Evolutionary conservation across 2,113 vertebrate genomes (phyloP).

Genomic region (Pagrus major): DNA sequence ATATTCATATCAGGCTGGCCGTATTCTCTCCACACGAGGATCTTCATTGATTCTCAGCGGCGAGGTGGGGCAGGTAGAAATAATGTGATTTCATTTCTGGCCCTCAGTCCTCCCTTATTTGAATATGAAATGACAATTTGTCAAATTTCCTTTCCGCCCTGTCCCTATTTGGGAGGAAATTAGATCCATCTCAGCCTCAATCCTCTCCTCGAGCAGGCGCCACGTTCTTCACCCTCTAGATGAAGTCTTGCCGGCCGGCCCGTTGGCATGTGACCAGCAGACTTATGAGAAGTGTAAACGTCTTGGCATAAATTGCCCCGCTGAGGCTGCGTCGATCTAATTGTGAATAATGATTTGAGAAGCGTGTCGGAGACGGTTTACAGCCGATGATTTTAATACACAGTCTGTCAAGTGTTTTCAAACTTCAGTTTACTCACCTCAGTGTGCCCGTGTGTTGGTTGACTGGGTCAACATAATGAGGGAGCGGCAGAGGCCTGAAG

Average conservation of each 20-base stretch:
- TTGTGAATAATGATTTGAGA: slow-evolving; percentile 36
- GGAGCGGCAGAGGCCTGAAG: slow-evolving; percentile 15
- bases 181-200: slow-evolving; percentile 7
- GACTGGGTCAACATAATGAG: slow-evolving; percentile 29
- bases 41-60: slow-evolving; percentile 34
- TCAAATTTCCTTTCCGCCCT: slow-evolving; percentile 28
- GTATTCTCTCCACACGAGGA: slow-evolving; percentile 15
- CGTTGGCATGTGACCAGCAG: slow-evolving; percentile 33
- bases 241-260: slow-evolving; percentile 34
- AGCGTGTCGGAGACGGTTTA: slow-evolving; percentile 5
- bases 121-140: slow-evolving; percentile 48
- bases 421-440: slow-evolving; percentile 10
- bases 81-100: slow-evolving; percentile 48
- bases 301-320: slow-evolving; percentile 14
- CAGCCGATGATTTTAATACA: slow-evolving; percentile 2
- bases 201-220: slow-evolving; percentile 6
- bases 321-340: slow-evolving; percentile 32
- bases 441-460: not conserved
- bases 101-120: slow-evolving; percentile 29
- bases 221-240: slow-evolving; percentile 4
- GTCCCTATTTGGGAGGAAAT: slow-evolving; percentile 29
- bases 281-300: slow-evolving; percentile 41
- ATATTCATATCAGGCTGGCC: slow-evolving; percentile 69
- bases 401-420: slow-evolving; percentile 23
- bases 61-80: slow-evolving; percentile 39